Conservation (phyloP, 1,140 invertebrate species). For the Drosophila seguyi region DNA sequence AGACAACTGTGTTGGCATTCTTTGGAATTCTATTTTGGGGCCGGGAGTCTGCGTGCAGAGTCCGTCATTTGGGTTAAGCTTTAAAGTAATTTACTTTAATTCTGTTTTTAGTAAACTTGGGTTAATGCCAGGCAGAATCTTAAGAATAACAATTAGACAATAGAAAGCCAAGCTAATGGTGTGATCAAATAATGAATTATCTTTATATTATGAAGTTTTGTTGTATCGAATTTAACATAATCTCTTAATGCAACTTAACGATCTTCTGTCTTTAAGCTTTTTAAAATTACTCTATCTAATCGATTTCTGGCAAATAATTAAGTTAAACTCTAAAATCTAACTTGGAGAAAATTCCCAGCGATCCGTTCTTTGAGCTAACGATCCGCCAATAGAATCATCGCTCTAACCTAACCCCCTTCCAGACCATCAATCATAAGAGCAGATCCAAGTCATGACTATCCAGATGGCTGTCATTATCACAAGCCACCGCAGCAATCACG, state of each 20-base stretch:
- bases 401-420: conserved; percentile 8
- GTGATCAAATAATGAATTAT: too few relatives aligned
- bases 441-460: conserved; percentile 12
- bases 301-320: background rate
- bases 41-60: conserved; percentile 41
- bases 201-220: too few relatives aligned
- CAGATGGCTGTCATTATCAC: conserved; percentile 43
- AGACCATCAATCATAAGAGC: conserved; percentile 53
- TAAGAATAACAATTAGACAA: background rate
- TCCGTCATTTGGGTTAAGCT: conserved; percentile 59
- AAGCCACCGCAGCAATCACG: conserved; percentile 11
- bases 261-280: too few relatives aligned
- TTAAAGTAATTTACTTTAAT: background rate
- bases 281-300: background rate
- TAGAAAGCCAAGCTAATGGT: too few relatives aligned
- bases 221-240: too few relatives aligned
- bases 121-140: background rate
- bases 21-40: conserved; percentile 18
- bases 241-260: too few relatives aligned
- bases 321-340: background rate
- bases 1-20: conserved; percentile 56
- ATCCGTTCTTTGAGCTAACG: conserved; percentile 15
- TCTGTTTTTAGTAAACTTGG: background rate
- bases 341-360: conserved; percentile 5
- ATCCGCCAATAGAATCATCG: conserved; percentile 13